Percentiles rank a stretch among this genome's conserved stretches.
Conservation (phyloP, 64 coral and sea anemone species). For the Acropora tenuis region DNA sequence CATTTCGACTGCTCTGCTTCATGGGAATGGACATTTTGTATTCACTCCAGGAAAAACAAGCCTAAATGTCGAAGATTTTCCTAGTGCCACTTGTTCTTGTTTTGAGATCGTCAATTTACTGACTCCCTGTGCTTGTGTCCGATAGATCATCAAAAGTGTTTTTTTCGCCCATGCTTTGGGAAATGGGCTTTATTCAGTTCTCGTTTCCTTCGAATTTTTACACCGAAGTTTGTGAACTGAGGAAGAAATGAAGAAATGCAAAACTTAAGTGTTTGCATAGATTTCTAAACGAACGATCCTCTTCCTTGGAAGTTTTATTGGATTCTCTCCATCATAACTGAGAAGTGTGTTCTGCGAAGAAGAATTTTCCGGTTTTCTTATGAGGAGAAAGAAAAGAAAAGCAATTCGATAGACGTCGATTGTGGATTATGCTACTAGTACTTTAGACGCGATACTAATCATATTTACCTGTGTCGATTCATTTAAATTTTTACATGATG, state of each 20-base stretch:
- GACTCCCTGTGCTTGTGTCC: not conserved
- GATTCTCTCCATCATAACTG: not conserved
- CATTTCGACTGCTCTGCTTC: slow-evolving; percentile 42
- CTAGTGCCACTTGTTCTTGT: not conserved
- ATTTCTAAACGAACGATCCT: slow-evolving; percentile 33
- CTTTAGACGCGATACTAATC: slow-evolving; percentile 8
- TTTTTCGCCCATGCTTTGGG: not conserved
- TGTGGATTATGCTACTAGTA: not conserved
- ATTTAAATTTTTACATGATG: slow-evolving; percentile 54
- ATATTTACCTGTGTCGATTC: slow-evolving; percentile 2
- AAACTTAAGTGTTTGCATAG: slow-evolving; percentile 28
- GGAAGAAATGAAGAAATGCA: not conserved
- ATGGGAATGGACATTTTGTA: slow-evolving; percentile 39
- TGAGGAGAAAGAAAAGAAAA: slow-evolving; percentile 42
- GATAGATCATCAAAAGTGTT: not conserved
- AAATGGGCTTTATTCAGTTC: not conserved
- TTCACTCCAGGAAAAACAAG: not conserved
- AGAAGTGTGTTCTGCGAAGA: not conserved
- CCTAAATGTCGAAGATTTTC: not conserved
- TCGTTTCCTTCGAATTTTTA: not conserved
- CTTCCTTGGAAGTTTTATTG: not conserved
- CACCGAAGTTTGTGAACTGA: not conserved
- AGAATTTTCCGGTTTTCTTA: not conserved
- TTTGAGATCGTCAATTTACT: not conserved
- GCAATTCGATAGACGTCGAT: not conserved